phyloP scores from a whole-genome alignment of 2,888 invertebrate genomes.

The Boloria euphrosyne region DNA sequence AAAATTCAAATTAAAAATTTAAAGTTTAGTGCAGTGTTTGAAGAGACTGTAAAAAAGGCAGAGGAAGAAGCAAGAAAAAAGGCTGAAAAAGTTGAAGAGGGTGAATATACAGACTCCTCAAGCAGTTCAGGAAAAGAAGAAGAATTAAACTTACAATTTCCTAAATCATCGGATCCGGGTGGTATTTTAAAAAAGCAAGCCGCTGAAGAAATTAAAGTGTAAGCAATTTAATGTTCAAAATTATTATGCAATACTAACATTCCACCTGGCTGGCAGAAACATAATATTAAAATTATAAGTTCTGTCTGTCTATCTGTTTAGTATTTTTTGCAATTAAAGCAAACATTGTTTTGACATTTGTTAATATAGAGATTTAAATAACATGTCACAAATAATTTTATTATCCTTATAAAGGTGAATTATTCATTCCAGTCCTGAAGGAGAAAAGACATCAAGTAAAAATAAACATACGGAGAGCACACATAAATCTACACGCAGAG shows the following conservation, averaged over 20 bases:
- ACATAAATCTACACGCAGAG: conserved; percentile 54
- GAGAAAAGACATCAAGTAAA: conserved; percentile 61
- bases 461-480: conserved; percentile 48
- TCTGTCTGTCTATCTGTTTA: too few relatives aligned
- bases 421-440: conserved; percentile 53
- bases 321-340: too few relatives aligned
- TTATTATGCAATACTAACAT: too few relatives aligned
- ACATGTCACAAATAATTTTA: too few relatives aligned
- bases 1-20: conserved; percentile 87
- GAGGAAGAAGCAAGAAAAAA: conserved; percentile 84
- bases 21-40: conserved; percentile 85
- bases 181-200: conserved; percentile 72
- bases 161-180: conserved; percentile 74
- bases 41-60: conserved; percentile 84
- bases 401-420: too few relatives aligned
- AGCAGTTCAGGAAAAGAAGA: conserved; percentile 66
- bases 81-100: conserved; percentile 84
- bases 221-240: conserved; percentile 47
- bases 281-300: too few relatives aligned
- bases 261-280: too few relatives aligned
- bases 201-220: conserved; percentile 80
- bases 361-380: too few relatives aligned
- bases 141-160: conserved; percentile 66
- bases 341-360: too few relatives aligned
- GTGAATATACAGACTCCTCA: conserved; percentile 81